Conservation (phyloP, 2,797 vertebrate species). For the Pyrocephalus nanus region DNA sequence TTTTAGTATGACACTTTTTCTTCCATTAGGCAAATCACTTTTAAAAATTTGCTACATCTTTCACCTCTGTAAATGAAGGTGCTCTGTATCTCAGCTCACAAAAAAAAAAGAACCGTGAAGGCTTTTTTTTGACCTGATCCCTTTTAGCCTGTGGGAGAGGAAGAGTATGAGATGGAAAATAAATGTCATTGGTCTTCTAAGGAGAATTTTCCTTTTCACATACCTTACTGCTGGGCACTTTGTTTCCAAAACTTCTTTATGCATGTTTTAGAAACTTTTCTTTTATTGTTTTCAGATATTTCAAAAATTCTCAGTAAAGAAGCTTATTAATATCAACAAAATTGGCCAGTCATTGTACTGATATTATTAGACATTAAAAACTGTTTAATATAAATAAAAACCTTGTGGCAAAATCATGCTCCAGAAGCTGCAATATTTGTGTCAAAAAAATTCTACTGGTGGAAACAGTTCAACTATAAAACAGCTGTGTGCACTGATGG, state of each 20-base stretch:
- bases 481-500: conserved; percentile 35
- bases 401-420: background rate
- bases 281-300: background rate
- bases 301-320: background rate
- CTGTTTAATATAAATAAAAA: background rate
- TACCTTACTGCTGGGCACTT: background rate
- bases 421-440: background rate
- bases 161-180: background rate
- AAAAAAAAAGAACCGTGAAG: background rate
- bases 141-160: background rate
- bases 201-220: background rate
- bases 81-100: background rate
- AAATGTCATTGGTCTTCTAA: background rate
- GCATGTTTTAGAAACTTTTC: background rate
- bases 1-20: background rate
- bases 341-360: background rate
- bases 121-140: background rate
- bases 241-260: background rate
- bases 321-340: background rate
- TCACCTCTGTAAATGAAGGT: background rate
- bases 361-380: background rate
- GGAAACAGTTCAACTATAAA: background rate
- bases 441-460: background rate
- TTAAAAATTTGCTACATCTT: background rate
- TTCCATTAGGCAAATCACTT: background rate